Evolutionary conservation across 2,888 invertebrate genomes (phyloP), one percentile per base, ranked within the genome.

Genomic region (Phortica magna): DNA sequence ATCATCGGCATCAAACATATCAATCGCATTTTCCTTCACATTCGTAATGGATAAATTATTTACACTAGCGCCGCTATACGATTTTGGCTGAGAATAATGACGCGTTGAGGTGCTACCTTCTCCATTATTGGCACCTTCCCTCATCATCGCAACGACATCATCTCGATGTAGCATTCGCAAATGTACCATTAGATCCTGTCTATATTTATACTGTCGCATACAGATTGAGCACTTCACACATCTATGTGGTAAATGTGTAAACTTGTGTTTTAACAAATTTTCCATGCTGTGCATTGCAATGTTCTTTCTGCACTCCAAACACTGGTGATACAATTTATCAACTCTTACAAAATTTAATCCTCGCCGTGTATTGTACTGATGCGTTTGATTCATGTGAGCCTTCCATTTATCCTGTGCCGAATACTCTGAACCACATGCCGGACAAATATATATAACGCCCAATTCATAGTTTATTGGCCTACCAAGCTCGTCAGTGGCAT

Each of bases 211-310:
- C 79, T 89, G 87, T 39, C 90, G 80, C 65, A 88, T 84, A 73
- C 90, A 90, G 7, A 90, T 82, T 76, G 82, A 85, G 74, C 90
- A 90, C 78, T 90, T 90, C 64, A 88, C 87, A 76, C 90, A 90
- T 1, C 90, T 83, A 77, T 83, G 90, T 19, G 90, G 90, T 74
- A 90, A 74, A 83, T 90, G 90, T 6, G 90, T 90, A 53, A 90
- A 90, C 81, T 90, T 90, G 76, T 90, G 90, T 77, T 90, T 90
- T 0, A 90, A 76, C 31, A 90, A 82, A 79, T 90, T 90, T 73
- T 90, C 90, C 64, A 90, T 85, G 31, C 90, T 89, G 70, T 90
- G 90, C 90, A 90, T 90, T 0, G 90, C 90, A 22, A 90, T 90
- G 5, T 89, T 88, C 77, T 89, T 90, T 55, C 88, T 84, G 75